Percentiles rank a stretch among this genome's conserved stretches.
Conservation (phyloP, 2,888 invertebrate genomes). For the Gnatocerus cornutus region DNA sequence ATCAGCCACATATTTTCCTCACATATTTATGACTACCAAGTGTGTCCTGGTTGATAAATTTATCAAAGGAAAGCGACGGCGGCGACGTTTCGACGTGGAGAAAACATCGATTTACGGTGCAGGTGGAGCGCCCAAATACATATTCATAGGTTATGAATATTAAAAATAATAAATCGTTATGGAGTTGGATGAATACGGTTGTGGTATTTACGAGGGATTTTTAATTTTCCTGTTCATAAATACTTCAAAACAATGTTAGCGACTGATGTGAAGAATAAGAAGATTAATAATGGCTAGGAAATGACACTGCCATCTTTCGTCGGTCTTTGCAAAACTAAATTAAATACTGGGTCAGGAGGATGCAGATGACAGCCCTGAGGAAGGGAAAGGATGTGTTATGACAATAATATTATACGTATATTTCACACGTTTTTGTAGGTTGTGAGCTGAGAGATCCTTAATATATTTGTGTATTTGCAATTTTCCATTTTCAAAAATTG, state of each 20-base stretch:
- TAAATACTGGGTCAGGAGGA: no score
- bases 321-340: no score
- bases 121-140: conserved; percentile 25
- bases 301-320: no score
- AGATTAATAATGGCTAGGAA: no score
- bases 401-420: no score
- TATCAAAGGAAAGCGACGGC: not conserved
- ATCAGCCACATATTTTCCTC: conserved; percentile 36
- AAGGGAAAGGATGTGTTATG: no score
- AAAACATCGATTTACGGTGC: conserved; percentile 11
- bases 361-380: no score
- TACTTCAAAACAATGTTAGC: not conserved
- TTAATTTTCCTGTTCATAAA: not conserved
- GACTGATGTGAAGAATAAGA: no score
- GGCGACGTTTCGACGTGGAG: conserved; percentile 8
- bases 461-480: no score
- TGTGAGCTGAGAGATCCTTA: no score
- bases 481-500: no score
- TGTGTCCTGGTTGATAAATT: conserved; percentile 41
- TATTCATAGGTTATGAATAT: conserved; percentile 42
- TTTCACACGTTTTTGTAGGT: no score
- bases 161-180: conserved; percentile 38
- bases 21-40: conserved; percentile 42
- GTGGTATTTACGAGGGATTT: not conserved
- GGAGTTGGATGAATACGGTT: conserved; percentile 9